Percentiles rank a stretch among this genome's conserved stretches.
phyloP scores from a whole-genome alignment of 1,140 invertebrate species.

The Diachasma alloeum region DNA sequence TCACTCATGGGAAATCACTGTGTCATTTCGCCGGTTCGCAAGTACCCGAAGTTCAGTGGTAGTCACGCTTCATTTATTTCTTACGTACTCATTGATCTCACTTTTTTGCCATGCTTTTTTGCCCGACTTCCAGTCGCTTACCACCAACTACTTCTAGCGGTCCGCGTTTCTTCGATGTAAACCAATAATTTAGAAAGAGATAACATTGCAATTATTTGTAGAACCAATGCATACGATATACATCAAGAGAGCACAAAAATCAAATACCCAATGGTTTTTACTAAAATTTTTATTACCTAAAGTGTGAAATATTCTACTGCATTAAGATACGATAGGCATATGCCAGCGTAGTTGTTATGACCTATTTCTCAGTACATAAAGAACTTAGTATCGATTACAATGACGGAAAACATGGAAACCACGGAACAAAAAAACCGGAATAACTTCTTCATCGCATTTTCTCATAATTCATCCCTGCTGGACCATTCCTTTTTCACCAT shows the following conservation, averaged over 20 bases:
- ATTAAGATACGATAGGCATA: no score
- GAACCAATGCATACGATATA: not conserved
- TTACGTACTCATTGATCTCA: not conserved
- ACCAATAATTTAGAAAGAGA: not conserved
- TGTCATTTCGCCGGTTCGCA: not conserved
- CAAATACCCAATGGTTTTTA: no score
- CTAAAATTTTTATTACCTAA: no score
- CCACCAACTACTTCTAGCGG: not conserved
- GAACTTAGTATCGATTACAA: no score
- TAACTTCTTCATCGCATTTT: not conserved
- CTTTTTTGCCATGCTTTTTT: not conserved
- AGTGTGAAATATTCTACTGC: no score
- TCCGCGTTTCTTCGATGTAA: not conserved
- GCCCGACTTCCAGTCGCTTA: not conserved
- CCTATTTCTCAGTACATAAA: no score
- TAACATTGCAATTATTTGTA: not conserved
- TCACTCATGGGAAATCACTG: not conserved
- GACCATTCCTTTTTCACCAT: conserved; percentile 71
- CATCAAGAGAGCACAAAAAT: no score
- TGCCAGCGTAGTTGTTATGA: no score
- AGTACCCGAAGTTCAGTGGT: not conserved
- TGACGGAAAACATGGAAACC: no score
- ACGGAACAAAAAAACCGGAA: no score
- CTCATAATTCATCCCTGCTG: not conserved
- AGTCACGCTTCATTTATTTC: not conserved